These are phyloP conservation scores for Metaphire vulgaris DNA, from an alignment of 1,140 invertebrate species.

Conservation along the genomic window DNA sequence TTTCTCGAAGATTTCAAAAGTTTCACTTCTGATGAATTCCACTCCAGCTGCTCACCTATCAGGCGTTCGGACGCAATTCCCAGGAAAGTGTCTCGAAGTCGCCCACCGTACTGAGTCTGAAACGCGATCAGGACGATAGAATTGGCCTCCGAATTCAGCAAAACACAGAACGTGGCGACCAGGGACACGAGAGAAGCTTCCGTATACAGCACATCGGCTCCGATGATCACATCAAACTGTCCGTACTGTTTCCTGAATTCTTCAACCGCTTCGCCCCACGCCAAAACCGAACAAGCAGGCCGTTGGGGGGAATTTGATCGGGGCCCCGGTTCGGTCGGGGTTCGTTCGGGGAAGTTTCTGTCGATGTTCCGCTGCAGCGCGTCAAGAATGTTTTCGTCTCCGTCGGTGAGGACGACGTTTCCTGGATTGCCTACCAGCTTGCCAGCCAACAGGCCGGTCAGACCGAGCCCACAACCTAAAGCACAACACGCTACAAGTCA, in stretches of 20 bases:
- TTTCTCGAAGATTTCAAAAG: neutral
- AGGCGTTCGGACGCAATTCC: neutral
- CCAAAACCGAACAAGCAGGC: neutral
- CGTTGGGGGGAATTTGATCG: neutral
- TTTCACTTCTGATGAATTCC: neutral
- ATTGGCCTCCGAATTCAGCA: neutral
- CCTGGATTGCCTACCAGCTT: neutral
- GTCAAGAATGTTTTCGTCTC: neutral
- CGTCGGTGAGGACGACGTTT: neutral
- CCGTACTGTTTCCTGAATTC: neutral
- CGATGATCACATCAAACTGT: neutral
- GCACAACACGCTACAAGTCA: too few relatives aligned
- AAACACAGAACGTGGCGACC: neutral
- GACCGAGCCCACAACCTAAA: neutral
- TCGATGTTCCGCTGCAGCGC: neutral
- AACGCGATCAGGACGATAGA: neutral
- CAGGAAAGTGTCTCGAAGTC: neutral
- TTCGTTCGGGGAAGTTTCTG: neutral
- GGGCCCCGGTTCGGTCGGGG: neutral
- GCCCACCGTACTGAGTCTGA: neutral
- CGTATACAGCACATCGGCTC: neutral
- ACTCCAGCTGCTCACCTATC: neutral
- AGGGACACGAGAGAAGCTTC: neutral
- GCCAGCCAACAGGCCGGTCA: neutral
- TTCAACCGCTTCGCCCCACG: neutral